Percentiles rank a stretch among this genome's conserved stretches.
These are phyloP conservation scores for Karalla daura DNA, from an alignment of 2,797 vertebrate genomes.

Conservation along the genomic window DNA sequence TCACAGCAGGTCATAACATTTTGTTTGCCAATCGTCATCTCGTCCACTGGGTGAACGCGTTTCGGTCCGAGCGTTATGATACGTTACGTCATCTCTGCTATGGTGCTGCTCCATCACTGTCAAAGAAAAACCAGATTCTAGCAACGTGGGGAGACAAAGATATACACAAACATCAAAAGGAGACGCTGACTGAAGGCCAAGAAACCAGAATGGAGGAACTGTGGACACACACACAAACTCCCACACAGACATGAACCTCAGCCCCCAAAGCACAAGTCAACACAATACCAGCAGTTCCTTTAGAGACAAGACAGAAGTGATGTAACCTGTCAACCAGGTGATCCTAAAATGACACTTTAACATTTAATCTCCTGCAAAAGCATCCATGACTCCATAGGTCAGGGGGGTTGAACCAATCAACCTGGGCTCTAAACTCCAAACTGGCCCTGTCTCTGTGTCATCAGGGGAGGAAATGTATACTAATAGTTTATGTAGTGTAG, in stretches of 20 bases:
- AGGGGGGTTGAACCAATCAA: too few relatives aligned
- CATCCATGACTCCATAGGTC: too few relatives aligned
- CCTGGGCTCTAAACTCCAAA: too few relatives aligned
- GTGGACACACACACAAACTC: not conserved
- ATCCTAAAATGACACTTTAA: not conserved
- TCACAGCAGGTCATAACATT: slow-evolving; percentile 34
- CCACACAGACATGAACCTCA: not conserved
- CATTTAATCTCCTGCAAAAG: not conserved
- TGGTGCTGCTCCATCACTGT: slow-evolving; percentile 31
- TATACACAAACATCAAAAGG: slow-evolving; percentile 18
- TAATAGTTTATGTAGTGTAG: too few relatives aligned
- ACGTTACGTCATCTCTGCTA: not conserved
- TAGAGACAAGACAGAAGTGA: not conserved
- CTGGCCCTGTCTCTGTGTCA: too few relatives aligned
- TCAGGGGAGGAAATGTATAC: too few relatives aligned
- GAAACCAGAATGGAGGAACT: not conserved
- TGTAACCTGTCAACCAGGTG: not conserved
- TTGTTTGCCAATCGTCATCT: not conserved
- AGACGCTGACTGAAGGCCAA: slow-evolving; percentile 3
- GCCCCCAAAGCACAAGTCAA: not conserved
- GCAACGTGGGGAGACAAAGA: slow-evolving; percentile 16
- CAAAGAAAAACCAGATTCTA: slow-evolving; percentile 17
- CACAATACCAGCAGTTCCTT: not conserved
- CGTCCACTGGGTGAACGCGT: not conserved
- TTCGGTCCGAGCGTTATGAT: not conserved